These are phyloP conservation scores for Tragelaphus scriptus DNA, from an alignment of 2,113 vertebrate genomes.

Conservation along the genomic window DNA sequence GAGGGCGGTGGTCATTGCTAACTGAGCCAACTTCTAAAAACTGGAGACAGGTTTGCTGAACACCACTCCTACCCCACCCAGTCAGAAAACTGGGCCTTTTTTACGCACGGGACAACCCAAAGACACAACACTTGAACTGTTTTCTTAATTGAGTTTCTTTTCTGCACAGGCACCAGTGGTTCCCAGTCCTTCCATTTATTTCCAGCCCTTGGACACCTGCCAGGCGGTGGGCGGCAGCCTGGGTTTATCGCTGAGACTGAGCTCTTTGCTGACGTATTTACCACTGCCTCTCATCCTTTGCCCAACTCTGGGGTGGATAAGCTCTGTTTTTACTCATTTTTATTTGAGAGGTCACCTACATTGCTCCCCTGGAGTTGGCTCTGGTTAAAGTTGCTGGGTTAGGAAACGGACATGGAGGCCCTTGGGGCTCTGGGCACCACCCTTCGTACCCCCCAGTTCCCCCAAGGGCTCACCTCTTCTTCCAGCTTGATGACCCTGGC, in stretches of 20 bases:
- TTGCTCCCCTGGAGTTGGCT: not conserved
- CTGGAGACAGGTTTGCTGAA: not conserved
- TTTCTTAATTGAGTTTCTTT: not conserved
- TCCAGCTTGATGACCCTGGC: constrained; percentile 87
- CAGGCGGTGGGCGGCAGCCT: not conserved
- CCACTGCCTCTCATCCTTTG: not conserved
- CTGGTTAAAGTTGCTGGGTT: not conserved
- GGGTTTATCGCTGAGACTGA: not conserved
- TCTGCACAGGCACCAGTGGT: not conserved
- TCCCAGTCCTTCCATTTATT: not conserved
- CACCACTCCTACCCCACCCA: not conserved
- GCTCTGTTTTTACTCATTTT: not conserved
- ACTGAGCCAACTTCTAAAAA: not conserved
- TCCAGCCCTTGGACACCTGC: not conserved
- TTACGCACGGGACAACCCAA: not conserved
- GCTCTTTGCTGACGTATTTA: not conserved
- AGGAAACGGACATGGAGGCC: not conserved
- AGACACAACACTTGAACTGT: not conserved
- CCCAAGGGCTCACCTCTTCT: constrained; percentile 82
- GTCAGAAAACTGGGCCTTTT: not conserved
- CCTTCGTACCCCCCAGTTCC: not conserved
- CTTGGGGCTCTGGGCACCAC: not conserved
- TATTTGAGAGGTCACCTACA: not conserved
- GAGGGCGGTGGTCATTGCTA: not conserved
- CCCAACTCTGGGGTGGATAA: not conserved